Evolutionary conservation across 1,140 invertebrate genomes (phyloP), one percentile per base, ranked within the genome.

Genomic region (Laupala kohalensis): DNA sequence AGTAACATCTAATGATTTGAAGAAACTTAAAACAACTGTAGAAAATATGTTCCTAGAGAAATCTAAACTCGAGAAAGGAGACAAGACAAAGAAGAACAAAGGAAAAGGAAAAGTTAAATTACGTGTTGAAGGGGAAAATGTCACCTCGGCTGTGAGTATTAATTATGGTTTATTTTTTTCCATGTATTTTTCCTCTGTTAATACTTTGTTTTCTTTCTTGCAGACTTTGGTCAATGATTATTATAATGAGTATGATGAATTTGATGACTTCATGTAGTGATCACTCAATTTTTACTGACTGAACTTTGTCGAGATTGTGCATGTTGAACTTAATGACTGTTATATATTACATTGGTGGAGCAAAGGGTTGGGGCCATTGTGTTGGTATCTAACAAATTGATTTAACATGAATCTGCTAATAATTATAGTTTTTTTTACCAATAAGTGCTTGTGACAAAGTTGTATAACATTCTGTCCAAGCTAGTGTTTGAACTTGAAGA

Each of bases 41-140:
- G 92, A 93, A 80, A 90, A 88, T 79, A 81, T 94, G 73, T 87
- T 89, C 75, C 86, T 89, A 74, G 92, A 94, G 79, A 94, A 94
- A 80, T 82, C 88, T 72, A 94, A 93, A 82, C 80, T 90, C 66
- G 80, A 81, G 75, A 83, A 83, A 73, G 76, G 74, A 23, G 76
- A 77, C 28, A 90, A 88, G 76, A 75, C 83, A 62, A 92, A 90
- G 80, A 91, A 92, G 78, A 84, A 81, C 24, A 92, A 92, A 79
- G 87, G 87, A 72, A 92, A 92, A 79, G 76, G 72, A 28, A 81
- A 80, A 77, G 89, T 87, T 2, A 90, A 90, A 79, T 82, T 93
- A 76, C 90, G 89, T 81, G 83, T 92, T 53, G 89, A 91, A 76
- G 88, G 87, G 68, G 87, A 89, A 74, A 89, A 89, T 83, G 87